These are phyloP conservation scores for Nezara viridula DNA, from an alignment of 2,888 invertebrate genomes.

Conservation along the genomic window DNA sequence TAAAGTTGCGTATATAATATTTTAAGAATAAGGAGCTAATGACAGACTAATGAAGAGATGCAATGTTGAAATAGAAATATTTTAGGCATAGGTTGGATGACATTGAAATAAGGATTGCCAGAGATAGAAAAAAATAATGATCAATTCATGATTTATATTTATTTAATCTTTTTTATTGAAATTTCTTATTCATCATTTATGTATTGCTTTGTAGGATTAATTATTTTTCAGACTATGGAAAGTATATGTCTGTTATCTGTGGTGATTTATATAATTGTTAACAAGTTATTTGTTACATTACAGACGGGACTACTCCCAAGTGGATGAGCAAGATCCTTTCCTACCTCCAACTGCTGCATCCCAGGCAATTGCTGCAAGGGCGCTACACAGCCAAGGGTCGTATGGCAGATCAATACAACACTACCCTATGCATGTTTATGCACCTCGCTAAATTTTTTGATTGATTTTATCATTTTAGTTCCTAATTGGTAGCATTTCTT, in stretches of 20 bases:
- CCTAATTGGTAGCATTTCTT: constrained; percentile 56
- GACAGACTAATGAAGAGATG: no score
- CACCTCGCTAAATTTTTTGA: constrained; percentile 49
- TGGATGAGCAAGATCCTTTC: constrained; percentile 88
- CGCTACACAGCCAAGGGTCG: constrained; percentile 81
- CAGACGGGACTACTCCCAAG: constrained; percentile 84
- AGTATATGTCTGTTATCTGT: not conserved
- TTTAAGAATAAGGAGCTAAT: no score
- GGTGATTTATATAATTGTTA: not conserved
- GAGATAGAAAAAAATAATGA: no score
- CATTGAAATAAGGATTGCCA: no score
- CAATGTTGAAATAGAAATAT: no score
- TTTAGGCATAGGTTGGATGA: no score
- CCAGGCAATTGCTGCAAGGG: constrained; percentile 76
- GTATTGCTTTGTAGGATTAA: not conserved
- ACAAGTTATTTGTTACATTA: constrained; percentile 66
- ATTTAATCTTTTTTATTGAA: no score
- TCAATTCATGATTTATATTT: no score
- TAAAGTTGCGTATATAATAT: no score
- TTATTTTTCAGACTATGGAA: not conserved
- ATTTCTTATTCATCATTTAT: no score
- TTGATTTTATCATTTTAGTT: constrained; percentile 52
- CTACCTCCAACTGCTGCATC: constrained; percentile 76
- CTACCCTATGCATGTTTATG: constrained; percentile 60
- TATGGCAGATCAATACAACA: constrained; percentile 71